phyloP scores from a whole-genome alignment of 2,113 vertebrate species.

The Anthoscopus minutus region DNA sequence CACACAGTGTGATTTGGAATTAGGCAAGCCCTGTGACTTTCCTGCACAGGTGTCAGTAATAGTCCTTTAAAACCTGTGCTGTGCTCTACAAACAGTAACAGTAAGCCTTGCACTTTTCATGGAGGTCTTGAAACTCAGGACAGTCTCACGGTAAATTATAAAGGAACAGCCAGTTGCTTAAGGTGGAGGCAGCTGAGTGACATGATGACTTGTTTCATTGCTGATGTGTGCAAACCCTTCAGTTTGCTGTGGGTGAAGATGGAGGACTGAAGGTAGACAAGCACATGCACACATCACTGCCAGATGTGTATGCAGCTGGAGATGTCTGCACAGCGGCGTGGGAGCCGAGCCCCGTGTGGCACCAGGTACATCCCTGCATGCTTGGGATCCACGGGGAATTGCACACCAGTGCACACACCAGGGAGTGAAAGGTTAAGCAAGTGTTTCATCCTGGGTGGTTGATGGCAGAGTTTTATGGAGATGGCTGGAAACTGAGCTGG shows the following conservation, averaged over 20 bases:
- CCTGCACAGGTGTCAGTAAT: not conserved
- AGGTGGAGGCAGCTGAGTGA: not conserved
- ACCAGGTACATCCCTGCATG: constrained; percentile 75
- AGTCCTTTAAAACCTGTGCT: not conserved
- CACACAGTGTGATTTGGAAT: not conserved
- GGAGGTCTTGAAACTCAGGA: not conserved
- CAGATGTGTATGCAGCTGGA: constrained; percentile 86
- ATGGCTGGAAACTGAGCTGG: not conserved
- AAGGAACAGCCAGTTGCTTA: not conserved
- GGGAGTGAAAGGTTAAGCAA: no score
- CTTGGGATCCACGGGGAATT: not conserved
- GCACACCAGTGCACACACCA: not conserved
- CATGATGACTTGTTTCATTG: not conserved
- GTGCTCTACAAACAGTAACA: not conserved
- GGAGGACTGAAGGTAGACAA: constrained; percentile 83
- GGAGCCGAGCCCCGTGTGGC: constrained; percentile 85
- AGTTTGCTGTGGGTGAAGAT: constrained; percentile 85
- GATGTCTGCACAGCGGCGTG: constrained; percentile 88
- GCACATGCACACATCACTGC: constrained; percentile 84
- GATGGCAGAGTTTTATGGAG: not conserved
- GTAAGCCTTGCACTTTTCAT: not conserved
- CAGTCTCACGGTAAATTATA: not conserved
- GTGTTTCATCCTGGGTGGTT: not conserved
- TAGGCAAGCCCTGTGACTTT: not conserved
- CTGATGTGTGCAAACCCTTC: not conserved